Evolutionary conservation across 1,140 invertebrate species (phyloP).

Genomic region (Bacillus rossius): DNA sequence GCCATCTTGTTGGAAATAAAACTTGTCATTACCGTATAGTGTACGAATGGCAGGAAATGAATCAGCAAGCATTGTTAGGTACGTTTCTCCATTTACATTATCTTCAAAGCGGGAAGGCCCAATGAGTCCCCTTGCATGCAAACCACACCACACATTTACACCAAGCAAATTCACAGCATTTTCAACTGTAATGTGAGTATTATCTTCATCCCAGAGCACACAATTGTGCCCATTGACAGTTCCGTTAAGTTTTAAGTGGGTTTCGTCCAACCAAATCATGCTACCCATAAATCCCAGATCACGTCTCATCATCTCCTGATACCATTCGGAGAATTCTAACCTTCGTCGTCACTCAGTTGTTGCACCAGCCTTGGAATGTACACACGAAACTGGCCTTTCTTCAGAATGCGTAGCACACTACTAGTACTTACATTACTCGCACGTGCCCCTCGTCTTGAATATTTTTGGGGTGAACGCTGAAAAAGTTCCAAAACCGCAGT

Average conservation of each 20-base stretch:
- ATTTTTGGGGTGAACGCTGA: no score
- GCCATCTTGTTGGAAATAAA: no score
- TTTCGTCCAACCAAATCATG: constrained; percentile 7
- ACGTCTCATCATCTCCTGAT: neutral
- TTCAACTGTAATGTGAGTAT: no score
- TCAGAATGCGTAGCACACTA: neutral
- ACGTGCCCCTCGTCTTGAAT: neutral
- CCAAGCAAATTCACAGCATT: neutral
- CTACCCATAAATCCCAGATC: neutral
- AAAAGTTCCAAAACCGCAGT: no score
- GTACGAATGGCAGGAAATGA: no score
- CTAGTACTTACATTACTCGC: neutral
- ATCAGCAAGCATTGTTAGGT: no score
- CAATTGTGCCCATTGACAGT: neutral
- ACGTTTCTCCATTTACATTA: no score
- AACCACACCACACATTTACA: constrained; percentile 5
- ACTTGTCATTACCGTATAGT: no score
- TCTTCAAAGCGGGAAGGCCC: neutral
- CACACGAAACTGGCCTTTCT: neutral
- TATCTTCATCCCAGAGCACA: neutral
- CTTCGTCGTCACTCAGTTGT: constrained; percentile 3
- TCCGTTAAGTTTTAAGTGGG: constrained; percentile 5
- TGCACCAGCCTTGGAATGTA: neutral
- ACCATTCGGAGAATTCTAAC: constrained; percentile 1
- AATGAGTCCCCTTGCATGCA: neutral